Conservation (phyloP, 2,797 vertebrate genomes). For the Pampus argenteus region DNA sequence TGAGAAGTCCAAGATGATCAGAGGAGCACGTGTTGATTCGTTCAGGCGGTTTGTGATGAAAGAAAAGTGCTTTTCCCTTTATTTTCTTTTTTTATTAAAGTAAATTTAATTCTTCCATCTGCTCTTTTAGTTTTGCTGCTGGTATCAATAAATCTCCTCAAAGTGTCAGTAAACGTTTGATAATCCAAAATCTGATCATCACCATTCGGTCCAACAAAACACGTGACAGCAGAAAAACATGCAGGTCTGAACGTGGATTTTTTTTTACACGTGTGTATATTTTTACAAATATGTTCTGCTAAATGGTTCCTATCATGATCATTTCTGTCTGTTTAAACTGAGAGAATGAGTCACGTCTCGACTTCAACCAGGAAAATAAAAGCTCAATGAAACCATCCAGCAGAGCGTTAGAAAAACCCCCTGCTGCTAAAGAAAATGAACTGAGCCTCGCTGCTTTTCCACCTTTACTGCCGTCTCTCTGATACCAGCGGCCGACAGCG, state of each 20-base stretch:
- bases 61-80: conserved; percentile 6
- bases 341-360: neutral
- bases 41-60: conserved; percentile 15
- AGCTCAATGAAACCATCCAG: conserved; percentile 6
- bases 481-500: conserved; percentile 4
- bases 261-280: too few species aligned
- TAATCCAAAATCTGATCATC: conserved; percentile 14
- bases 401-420: conserved; percentile 12
- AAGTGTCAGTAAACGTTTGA: conserved; percentile 14
- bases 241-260: too few species aligned
- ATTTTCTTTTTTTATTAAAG: conserved; percentile 15
- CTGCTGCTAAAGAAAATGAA: conserved; percentile 19
- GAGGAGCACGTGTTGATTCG: conserved; percentile 22
- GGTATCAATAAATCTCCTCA: conserved; percentile 37
- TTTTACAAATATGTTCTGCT: neutral
- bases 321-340: neutral
- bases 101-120: conserved; percentile 13
- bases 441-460: neutral
- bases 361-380: neutral
- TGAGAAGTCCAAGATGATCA: conserved; percentile 15
- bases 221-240: conserved; percentile 10
- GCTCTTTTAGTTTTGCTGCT: conserved; percentile 5
- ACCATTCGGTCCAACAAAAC: conserved; percentile 22
- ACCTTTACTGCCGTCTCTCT: conserved; percentile 1
- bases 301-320: neutral